Base-by-base conservation (phyloP, 2,113 vertebrate genomes). In the Abramis brama region DNA sequence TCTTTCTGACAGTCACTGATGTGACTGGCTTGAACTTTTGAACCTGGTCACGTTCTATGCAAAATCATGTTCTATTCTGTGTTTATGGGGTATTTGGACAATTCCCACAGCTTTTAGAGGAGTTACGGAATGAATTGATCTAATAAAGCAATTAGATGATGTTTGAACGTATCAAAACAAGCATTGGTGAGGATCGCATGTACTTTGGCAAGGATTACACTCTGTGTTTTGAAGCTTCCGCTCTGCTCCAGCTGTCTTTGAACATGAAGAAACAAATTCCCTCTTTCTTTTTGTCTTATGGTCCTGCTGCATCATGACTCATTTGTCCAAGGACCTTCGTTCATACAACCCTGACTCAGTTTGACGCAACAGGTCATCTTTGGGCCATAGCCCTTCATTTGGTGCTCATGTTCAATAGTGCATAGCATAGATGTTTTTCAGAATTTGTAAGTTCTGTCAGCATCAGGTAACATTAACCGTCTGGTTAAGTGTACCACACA, bases 11-110 rank as follows among this genome's bases (percentile, higher is more conserved):
- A 43, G 70, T 76, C 21, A 76, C 55, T 9, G 79, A 78, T 77
- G 60, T 19, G 17, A 64, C 74, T 82, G 70, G 55, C 78, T 64
- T 82, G 77, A 86, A 86, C 78, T 82, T 82, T 82, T 82, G 60
- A 82, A 86, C 74, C 50, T 50, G 47, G 17, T 11, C 62, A 57
- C 57, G 70, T 64, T 77, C 21, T 70, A 27, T 82, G 70, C 60
- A 76, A 52, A n/a, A 77, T 23, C 0, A 80, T 71, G 78, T 74
- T 45, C 36, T 59, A 7, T 47, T 60, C 4, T 33, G 7, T 55
- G 45, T 36, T 45, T 19, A 47, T 59, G 33, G 30, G 30, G 12
- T 59, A 79, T 79, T 79, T 60, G 55, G 57, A 79, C 30, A 60
- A 79, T 82, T 82, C 43, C 43, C 79, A 82, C 43, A 68, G 79